Percentiles rank a stretch among this genome's conserved stretches.
These are phyloP conservation scores for Coluber constrictor DNA, from an alignment of 2,797 vertebrate species.

Conservation along the genomic window DNA sequence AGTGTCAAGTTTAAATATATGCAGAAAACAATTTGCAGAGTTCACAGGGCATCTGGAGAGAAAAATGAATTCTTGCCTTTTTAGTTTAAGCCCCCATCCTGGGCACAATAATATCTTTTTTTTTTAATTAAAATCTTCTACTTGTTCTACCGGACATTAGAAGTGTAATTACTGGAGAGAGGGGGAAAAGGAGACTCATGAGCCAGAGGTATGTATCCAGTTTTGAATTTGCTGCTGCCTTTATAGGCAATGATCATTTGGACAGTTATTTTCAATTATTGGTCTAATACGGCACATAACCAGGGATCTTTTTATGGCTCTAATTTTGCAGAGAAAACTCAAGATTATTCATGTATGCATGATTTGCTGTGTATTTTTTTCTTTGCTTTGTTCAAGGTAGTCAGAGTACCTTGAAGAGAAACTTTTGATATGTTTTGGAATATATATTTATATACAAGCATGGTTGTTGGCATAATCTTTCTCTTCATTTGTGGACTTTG, in stretches of 20 bases:
- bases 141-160: not conserved
- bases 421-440: conserved; percentile 15
- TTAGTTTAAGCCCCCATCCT: not conserved
- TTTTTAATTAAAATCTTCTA: not conserved
- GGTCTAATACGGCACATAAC: not conserved
- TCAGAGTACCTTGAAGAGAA: accelerated
- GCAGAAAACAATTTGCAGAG: not conserved
- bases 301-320: conserved; percentile 9
- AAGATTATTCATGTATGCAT: not conserved
- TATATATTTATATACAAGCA: conserved; percentile 39
- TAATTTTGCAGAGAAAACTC: conserved; percentile 4
- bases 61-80: not conserved
- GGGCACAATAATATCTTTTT: not conserved
- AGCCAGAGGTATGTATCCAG: not conserved
- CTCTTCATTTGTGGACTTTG: conserved; percentile 30
- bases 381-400: not conserved
- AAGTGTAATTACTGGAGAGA: not conserved
- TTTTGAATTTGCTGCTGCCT: not conserved
- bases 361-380: not conserved
- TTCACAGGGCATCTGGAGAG: not conserved
- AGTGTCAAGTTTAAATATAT: not conserved
- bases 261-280: conserved; percentile 13
- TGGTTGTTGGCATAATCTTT: conserved; percentile 12
- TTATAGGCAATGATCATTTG: not conserved
- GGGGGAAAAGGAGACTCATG: not conserved